Evolutionary conservation across 2,888 invertebrate species (phyloP), one percentile per base, ranked within the genome.

Genomic region (Eristalis arbustorum): DNA sequence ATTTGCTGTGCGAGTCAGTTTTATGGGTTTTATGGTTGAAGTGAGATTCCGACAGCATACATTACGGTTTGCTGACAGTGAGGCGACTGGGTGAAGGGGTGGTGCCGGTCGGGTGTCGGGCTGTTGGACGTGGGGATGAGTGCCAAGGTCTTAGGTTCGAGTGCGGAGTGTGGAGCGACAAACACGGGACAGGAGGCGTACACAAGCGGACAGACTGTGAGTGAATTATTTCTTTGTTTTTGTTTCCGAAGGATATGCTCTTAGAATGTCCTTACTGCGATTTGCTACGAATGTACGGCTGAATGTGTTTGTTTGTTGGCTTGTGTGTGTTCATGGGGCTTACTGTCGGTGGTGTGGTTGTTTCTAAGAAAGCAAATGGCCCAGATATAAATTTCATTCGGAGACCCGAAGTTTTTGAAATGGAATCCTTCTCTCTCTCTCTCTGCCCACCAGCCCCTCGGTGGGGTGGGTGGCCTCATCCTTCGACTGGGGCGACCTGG

Each of bases 161-260:
- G 62, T 42, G 74, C 59, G 42, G 31, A 31, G 31, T 31, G 31
- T 31, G 31, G 67, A 78, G 77, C 75, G 80, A 84, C 69, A 68
- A 80, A 75, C 80, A 80, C 62, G 81, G 84, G 80, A 84, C 84
- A 75, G 80, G 62, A 78, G 78, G 78, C 66, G 72, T 78, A 73
- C 67, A 80, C 62, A 80, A 78, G 68, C 64, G 74, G 83, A 75
- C 83, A 82, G 78, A 83, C 83, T 87, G 83, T 83, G 87, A 87
- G 87, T 83, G 87, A 87, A 83, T 87, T 87, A 87, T 87, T 87
- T 87, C 87, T 83, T 87, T 87, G 87, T 87, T 87, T 87, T 87
- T 83, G 75, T 87, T 87, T 75, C 83, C 59, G 78, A 83, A 87
- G 69, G 78, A 87, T 78, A 83, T 87, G 59, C 71, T 31, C 49